These are phyloP conservation scores for Vespertilio murinus DNA, from an alignment of 2,797 vertebrate species.

Conservation along the genomic window DNA sequence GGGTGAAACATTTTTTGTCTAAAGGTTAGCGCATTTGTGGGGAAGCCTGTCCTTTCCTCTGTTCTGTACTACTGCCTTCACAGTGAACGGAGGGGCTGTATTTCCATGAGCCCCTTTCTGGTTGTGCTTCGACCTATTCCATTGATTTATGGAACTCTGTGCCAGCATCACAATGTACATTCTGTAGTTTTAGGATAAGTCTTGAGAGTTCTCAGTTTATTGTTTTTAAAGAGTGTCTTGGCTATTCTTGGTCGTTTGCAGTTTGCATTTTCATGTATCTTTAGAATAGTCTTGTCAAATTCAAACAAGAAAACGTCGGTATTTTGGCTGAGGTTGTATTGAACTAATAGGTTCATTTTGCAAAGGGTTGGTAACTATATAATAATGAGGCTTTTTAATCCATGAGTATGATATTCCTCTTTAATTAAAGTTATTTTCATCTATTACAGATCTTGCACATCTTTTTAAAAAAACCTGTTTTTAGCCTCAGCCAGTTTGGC, in stretches of 20 bases:
- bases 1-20: not conserved
- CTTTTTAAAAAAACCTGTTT: not conserved
- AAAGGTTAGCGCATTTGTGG: not conserved
- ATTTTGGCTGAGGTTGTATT: not conserved
- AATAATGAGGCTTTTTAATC: not conserved
- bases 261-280: not conserved
- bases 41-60: not conserved
- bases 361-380: not conserved
- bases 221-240: no score
- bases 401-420: no score
- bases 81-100: not conserved
- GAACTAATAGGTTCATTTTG: not conserved
- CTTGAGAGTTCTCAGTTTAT: not conserved
- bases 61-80: not conserved
- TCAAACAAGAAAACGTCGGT: not conserved
- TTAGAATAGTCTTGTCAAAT: not conserved
- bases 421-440: not conserved
- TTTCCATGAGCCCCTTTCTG: not conserved
- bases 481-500: no score
- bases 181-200: not conserved
- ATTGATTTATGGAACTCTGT: fast-evolving
- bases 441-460: not conserved
- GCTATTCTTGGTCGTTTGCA: not conserved
- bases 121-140: not conserved
- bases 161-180: not conserved